phyloP scores from a whole-genome alignment of 2,888 invertebrate genomes.

The Tenodera sinensis region DNA sequence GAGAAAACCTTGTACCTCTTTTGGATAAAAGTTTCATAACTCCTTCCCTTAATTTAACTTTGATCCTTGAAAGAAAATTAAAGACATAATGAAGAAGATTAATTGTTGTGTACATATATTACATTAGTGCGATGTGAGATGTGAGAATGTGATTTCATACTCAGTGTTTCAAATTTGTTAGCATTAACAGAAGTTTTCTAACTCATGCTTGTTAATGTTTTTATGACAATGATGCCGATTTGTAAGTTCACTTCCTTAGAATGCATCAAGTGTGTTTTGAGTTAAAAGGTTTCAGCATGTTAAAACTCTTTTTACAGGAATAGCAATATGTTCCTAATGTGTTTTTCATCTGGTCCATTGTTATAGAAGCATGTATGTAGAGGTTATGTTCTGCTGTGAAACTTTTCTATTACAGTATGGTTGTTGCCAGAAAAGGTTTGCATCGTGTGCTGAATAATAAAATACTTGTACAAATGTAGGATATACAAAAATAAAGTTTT shows the following conservation, averaged over 20 bases:
- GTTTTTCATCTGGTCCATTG: not conserved
- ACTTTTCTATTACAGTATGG: not conserved
- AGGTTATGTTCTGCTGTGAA: slow-evolving; percentile 4
- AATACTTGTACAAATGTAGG: slow-evolving; percentile 25
- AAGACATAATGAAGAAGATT: not conserved
- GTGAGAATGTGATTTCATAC: not conserved
- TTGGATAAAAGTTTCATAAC: not conserved
- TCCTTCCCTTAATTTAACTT: not conserved
- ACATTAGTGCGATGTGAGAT: not conserved
- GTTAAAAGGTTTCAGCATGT: not conserved
- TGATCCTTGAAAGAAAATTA: not conserved
- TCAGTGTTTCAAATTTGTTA: not conserved
- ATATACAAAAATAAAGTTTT: slow-evolving; percentile 21
- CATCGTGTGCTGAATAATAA: not conserved
- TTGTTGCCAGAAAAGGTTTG: slow-evolving; percentile 10
- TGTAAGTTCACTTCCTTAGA: not conserved
- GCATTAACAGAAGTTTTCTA: not conserved
- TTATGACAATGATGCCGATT: not conserved
- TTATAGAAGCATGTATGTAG: not conserved
- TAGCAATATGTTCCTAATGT: not conserved
- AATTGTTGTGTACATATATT: not conserved
- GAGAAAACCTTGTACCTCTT: slow-evolving; percentile 1
- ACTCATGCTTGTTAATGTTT: not conserved
- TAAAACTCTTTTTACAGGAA: not conserved
- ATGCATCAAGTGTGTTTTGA: not conserved